Evolutionary conservation across 2,113 vertebrate species (phyloP).

Genomic region (Elephas maximus): DNA sequence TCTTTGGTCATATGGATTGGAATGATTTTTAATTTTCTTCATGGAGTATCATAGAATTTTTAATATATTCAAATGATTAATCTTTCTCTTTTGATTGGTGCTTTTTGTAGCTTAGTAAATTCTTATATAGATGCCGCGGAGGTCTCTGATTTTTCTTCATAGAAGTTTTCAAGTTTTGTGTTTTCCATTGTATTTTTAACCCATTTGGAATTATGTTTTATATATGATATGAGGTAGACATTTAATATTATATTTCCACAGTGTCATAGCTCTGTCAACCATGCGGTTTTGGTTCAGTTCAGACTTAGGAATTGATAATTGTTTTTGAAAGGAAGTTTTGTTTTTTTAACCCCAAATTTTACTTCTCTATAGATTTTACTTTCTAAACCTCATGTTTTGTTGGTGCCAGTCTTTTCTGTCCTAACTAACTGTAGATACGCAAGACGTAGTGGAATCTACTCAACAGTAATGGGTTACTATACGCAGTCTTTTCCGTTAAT

Average conservation of each 20-base stretch:
- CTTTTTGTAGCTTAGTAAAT: background rate
- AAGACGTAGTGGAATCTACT: background rate
- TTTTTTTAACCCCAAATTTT: background rate
- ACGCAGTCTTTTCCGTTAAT: background rate
- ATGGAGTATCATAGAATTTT: background rate
- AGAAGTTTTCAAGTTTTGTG: background rate
- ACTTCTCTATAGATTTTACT: background rate
- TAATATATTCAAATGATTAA: background rate
- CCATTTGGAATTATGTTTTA: background rate
- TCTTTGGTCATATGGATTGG: background rate
- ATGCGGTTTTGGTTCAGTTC: background rate
- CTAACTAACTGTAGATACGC: background rate
- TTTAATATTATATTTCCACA: background rate
- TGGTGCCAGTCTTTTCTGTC: background rate
- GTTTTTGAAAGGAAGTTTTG: slow-evolving; percentile 16
- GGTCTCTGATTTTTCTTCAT: background rate
- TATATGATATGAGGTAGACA: background rate
- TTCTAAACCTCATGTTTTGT: background rate
- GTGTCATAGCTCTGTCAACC: background rate
- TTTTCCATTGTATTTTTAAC: background rate
- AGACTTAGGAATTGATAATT: background rate
- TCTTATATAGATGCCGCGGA: background rate
- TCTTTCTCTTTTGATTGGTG: background rate
- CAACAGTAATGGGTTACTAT: background rate
- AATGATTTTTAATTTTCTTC: background rate